Evolutionary conservation across 2,113 vertebrate genomes (phyloP).

Genomic region (Anarhynchus alexandrinus): DNA sequence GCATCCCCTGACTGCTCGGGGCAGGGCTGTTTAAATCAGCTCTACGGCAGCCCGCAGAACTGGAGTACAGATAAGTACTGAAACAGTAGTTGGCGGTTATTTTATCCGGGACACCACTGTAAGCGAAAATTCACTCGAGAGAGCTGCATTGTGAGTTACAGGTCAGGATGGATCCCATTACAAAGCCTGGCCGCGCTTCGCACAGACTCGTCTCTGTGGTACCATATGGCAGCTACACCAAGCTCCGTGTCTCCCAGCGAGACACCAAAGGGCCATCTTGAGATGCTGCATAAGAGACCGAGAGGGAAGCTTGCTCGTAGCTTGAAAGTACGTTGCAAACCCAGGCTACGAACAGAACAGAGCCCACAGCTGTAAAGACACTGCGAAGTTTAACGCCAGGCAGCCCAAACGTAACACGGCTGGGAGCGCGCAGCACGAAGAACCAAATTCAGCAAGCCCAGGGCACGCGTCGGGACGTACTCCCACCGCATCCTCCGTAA

Average conservation of each 20-base stretch:
- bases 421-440: background rate
- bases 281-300: background rate
- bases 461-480: rapidly evolving
- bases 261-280: background rate
- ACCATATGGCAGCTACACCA: background rate
- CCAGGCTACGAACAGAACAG: background rate
- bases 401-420: background rate
- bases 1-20: background rate
- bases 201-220: background rate
- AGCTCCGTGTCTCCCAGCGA: background rate
- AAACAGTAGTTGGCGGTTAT: background rate
- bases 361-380: background rate
- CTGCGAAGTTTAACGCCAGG: background rate
- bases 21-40: background rate
- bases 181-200: background rate
- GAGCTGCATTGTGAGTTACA: background rate
- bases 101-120: background rate
- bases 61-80: background rate
- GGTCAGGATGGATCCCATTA: background rate
- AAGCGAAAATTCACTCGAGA: background rate
- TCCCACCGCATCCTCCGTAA: background rate
- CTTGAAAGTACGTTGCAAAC: background rate
- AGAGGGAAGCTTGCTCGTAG: background rate
- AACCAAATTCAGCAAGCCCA: background rate
- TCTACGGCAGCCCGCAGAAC: background rate